phyloP scores from a whole-genome alignment of 1,140 invertebrate species.

The Oscheius sp. region DNA sequence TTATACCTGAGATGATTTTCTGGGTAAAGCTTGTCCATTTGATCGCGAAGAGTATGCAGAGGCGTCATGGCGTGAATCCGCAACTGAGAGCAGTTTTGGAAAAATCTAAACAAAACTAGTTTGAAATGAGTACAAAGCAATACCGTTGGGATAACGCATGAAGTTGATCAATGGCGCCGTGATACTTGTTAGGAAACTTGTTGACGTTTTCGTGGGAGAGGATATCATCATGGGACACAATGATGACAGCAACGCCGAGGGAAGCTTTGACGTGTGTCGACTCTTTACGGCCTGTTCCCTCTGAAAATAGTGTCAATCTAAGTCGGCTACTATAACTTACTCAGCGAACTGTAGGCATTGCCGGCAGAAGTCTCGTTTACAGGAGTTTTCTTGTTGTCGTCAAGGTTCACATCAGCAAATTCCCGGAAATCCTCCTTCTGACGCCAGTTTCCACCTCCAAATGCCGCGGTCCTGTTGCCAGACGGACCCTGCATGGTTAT shows the following conservation, averaged over 20 bases:
- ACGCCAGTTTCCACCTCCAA: not conserved
- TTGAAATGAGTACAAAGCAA: not conserved
- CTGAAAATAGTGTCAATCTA: not conserved
- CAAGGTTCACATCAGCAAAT: not conserved
- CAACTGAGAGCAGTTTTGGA: constrained; percentile 11
- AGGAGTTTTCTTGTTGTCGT: not conserved
- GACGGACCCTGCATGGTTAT: not conserved
- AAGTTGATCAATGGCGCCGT: constrained; percentile 10
- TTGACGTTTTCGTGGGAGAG: not conserved
- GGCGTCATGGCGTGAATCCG: not conserved
- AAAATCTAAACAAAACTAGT: constrained; percentile 1
- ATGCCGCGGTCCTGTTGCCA: constrained; percentile 4
- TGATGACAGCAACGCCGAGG: not conserved
- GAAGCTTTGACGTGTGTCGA: not conserved
- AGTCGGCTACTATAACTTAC: not conserved
- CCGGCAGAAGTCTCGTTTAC: not conserved
- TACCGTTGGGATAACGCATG: constrained; percentile 5
- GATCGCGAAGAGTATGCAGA: not conserved
- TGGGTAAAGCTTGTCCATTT: constrained; percentile 4
- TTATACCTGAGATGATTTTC: constrained; percentile 26
- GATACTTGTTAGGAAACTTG: not conserved
- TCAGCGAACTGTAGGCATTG: not conserved
- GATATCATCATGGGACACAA: constrained; percentile 6
- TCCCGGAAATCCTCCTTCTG: not conserved
- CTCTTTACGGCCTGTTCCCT: not conserved